These are phyloP conservation scores for Melinaea marsaeus DNA, from an alignment of 2,888 invertebrate genomes.

Conservation along the genomic window DNA sequence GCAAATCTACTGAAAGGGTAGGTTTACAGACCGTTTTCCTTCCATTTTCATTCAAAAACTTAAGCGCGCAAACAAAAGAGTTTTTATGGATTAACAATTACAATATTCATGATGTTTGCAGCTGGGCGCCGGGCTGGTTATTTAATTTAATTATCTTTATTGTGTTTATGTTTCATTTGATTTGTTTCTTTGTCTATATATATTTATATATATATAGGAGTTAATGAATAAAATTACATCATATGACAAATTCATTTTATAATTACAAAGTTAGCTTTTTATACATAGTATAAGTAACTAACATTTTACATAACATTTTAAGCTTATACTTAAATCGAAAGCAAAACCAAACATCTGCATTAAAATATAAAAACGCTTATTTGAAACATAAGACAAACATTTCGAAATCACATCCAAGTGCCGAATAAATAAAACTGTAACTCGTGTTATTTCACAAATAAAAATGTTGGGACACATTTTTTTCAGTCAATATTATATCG, in stretches of 20 bases:
- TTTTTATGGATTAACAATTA: constrained; percentile 33
- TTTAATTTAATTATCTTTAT: constrained; percentile 11
- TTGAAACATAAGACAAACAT: neutral
- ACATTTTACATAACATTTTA: too few species aligned
- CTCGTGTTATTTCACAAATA: constrained; percentile 13
- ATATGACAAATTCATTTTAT: too few species aligned
- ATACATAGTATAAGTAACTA: too few species aligned
- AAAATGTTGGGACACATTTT: constrained; percentile 23
- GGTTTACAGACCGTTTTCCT: constrained; percentile 22
- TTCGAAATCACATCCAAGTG: constrained; percentile 1
- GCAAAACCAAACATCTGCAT: too few species aligned
- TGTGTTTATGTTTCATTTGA: neutral
- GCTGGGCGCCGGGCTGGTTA: constrained; percentile 19
- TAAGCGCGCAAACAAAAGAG: constrained; percentile 31
- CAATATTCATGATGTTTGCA: constrained; percentile 31
- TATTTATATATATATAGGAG: too few species aligned
- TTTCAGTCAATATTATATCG: constrained; percentile 36
- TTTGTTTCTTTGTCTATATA: neutral
- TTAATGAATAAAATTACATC: too few species aligned
- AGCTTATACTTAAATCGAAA: too few species aligned
- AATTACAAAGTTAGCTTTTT: too few species aligned
- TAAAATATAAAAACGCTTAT: neutral
- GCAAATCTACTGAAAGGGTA: constrained; percentile 24
- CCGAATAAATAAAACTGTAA: constrained; percentile 1
- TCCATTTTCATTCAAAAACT: constrained; percentile 29